These are phyloP conservation scores for Oryzias celebensis DNA, from an alignment of 2,113 vertebrate genomes.

Conservation along the genomic window DNA sequence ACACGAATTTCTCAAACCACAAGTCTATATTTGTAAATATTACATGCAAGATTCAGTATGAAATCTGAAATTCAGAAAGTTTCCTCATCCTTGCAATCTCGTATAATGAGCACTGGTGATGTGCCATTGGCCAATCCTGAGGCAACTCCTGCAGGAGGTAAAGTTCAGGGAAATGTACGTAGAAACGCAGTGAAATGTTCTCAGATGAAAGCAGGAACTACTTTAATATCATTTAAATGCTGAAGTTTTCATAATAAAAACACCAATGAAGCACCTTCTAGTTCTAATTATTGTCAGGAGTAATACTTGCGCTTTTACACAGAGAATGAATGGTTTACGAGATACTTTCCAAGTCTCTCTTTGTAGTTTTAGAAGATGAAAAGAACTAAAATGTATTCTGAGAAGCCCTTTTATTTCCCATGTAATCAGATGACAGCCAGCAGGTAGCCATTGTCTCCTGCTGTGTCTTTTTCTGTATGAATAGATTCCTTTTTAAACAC, in stretches of 20 bases:
- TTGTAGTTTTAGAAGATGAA: slow-evolving; percentile 30
- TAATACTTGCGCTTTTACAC: slow-evolving; percentile 10
- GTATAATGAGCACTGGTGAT: slow-evolving; percentile 28
- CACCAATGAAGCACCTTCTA: not conserved
- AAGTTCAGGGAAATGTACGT: slow-evolving; percentile 46
- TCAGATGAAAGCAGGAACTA: slow-evolving; percentile 20
- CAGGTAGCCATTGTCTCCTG: slow-evolving; percentile 59
- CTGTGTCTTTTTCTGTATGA: slow-evolving; percentile 56
- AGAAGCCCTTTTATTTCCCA: slow-evolving; percentile 57
- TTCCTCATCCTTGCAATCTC: slow-evolving; percentile 23
- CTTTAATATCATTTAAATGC: not conserved
- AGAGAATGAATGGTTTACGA: slow-evolving; percentile 9
- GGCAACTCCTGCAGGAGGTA: slow-evolving; percentile 54
- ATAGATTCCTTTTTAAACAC: slow-evolving; percentile 64
- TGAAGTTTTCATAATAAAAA: too few relatives aligned
- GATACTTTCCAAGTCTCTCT: slow-evolving; percentile 14
- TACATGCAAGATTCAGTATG: slow-evolving; percentile 10
- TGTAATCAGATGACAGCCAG: slow-evolving; percentile 62
- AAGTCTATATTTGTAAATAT: not conserved
- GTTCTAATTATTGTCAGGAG: slow-evolving; percentile 10
- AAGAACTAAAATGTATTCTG: slow-evolving; percentile 41
- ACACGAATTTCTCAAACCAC: too few relatives aligned
- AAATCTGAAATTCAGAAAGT: slow-evolving; percentile 38
- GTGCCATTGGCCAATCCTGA: slow-evolving; percentile 38
- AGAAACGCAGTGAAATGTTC: slow-evolving; percentile 16